A percentile compares a stretch with the other conserved stretches of the same genome.
phyloP scores from a whole-genome alignment of 2,797 vertebrate genomes.

The Pangasius mekongensis region DNA sequence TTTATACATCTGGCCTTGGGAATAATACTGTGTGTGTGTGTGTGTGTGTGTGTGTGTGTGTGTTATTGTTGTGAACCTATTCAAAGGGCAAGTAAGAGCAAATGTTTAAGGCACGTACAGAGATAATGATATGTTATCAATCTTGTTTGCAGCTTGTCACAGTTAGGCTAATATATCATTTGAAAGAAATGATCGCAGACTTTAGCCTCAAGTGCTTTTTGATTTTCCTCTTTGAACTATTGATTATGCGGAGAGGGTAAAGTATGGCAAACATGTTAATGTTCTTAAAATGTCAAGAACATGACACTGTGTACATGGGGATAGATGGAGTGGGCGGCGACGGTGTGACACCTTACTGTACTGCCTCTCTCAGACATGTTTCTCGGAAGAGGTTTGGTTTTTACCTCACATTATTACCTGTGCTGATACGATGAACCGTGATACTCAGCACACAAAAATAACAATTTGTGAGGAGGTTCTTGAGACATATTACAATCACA shows the following conservation, averaged over 20 bases:
- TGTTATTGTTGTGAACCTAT: not conserved
- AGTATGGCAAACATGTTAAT: not conserved
- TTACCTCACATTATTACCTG: not conserved
- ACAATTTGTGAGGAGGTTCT: not conserved
- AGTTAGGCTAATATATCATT: not conserved
- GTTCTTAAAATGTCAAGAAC: not conserved
- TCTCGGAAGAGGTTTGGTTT: not conserved
- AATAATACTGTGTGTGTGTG: conserved; percentile 23
- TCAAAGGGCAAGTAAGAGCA: conserved; percentile 29
- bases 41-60: conserved; percentile 6
- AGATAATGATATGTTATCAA: conserved; percentile 1
- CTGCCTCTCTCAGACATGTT: not conserved
- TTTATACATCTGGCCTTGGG: not conserved
- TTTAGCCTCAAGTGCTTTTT: not conserved
- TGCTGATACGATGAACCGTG: not conserved
- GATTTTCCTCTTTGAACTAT: not conserved
- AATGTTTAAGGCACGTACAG: not conserved
- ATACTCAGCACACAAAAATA: not conserved
- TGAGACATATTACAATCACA: not conserved
- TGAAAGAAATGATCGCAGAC: not conserved
- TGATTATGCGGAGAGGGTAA: not conserved
- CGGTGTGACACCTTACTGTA: not conserved
- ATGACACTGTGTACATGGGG: not conserved
- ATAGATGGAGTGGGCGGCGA: no score
- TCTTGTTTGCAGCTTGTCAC: conserved; percentile 6